Conservation (phyloP, 92 coral and sea anemone genomes). For the Zoanthus gigantus region DNA sequence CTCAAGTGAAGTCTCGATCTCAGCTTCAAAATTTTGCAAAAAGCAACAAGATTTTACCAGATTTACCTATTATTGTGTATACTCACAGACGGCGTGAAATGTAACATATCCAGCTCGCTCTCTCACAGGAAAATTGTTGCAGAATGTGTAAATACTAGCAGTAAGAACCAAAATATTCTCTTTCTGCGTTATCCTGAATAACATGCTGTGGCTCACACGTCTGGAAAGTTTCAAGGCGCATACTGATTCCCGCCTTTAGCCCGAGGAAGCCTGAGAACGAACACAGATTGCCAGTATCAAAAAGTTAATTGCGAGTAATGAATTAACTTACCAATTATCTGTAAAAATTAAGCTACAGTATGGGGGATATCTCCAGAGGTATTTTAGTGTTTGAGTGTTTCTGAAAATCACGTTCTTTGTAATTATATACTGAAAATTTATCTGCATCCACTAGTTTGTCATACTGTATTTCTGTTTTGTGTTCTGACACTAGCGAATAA, state of each 20-base stretch:
- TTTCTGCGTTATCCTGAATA: constrained; percentile 31
- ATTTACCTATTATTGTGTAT: neutral
- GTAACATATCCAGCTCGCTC: constrained; percentile 69
- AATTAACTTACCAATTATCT: too few relatives aligned
- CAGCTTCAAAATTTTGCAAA: neutral
- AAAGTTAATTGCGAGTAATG: neutral
- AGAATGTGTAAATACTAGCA: constrained; percentile 66
- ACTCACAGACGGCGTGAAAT: constrained; percentile 77
- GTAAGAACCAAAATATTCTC: constrained; percentile 65
- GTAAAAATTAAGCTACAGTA: too few relatives aligned
- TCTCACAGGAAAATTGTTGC: constrained; percentile 65
- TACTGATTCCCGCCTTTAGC: neutral
- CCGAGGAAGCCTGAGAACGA: constrained; percentile 14
- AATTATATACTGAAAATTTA: too few relatives aligned
- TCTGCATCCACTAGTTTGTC: neutral
- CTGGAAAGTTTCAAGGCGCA: constrained; percentile 7
- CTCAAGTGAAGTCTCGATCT: too few relatives aligned
- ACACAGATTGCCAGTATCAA: neutral
- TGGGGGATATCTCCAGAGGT: too few relatives aligned
- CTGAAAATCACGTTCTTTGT: too few relatives aligned
- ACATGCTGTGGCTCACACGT: neutral
- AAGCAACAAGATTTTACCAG: neutral
- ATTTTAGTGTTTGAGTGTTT: too few relatives aligned
- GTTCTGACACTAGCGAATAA: neutral
- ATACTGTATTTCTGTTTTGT: neutral